Conservation (phyloP, 2,113 vertebrate species). For the Stomatorhinus ivindoensis region DNA sequence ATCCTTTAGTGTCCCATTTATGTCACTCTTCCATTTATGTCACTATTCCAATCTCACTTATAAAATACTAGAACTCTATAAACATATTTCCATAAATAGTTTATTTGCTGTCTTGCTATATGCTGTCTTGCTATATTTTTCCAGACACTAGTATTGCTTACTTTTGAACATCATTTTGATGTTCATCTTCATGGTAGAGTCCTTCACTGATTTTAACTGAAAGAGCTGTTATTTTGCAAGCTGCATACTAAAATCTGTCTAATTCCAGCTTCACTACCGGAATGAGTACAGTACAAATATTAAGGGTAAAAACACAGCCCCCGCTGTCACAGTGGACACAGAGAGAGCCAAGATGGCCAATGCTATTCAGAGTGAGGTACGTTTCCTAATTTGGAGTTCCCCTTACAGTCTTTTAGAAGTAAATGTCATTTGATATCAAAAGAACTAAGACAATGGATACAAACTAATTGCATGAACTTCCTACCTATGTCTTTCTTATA, state of each 20-base stretch:
- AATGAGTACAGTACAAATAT: conserved; percentile 71
- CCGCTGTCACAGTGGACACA: conserved; percentile 78
- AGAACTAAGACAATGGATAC: not conserved
- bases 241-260: not conserved
- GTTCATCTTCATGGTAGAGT: not conserved
- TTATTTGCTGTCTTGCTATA: not conserved
- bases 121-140: not conserved
- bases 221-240: not conserved
- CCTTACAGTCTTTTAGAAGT: not conserved
- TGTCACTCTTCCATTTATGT: not conserved
- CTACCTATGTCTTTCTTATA: conserved; percentile 41
- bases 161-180: not conserved
- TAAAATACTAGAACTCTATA: not conserved
- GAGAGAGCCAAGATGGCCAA: conserved; percentile 74
- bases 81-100: not conserved
- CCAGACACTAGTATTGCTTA: not conserved
- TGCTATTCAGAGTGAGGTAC: conserved; percentile 84
- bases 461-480: not conserved
- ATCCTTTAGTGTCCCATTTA: not conserved
- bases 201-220: not conserved
- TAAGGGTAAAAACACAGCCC: conserved; percentile 74
- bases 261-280: conserved; percentile 76
- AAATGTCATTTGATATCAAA: not conserved
- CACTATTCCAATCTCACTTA: not conserved
- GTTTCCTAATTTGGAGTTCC: conserved; percentile 18